Base-by-base conservation (phyloP, 2,797 vertebrate species). In the Manis crassicaudata region DNA sequence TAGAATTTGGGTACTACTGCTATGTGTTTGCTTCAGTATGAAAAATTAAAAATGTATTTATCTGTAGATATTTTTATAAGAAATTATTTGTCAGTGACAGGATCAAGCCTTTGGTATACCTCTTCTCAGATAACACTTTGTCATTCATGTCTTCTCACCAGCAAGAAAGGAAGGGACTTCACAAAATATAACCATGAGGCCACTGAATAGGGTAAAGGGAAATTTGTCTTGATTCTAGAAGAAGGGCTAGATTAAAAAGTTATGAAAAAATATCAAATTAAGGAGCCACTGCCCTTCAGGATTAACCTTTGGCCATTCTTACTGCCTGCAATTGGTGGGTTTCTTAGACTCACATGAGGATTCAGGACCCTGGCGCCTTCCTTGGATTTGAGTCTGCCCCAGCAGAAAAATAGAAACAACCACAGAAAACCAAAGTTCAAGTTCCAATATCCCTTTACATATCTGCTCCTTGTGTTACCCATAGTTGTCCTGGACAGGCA, bases 171-270 rank as follows among this genome's bases (percentile, higher is more conserved):
- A 80, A 82, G 58, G 16, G 73, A 56, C 43, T 72, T 92, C 52
- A 20, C 8, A 85, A 91, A 93, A 82, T 60, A 3, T 52, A 76
- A 76, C 3, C 10, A 50, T 76, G 81, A 91, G 27, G 3, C 16
- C 2, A 25, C 32, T 60, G 23, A 79, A 23, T 7, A 56, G 11
- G 14, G 40, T 58, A 68, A 68, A 46, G 29, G 25, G 21, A 50
- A 90, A 52, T 91, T 56, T 72, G 9, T 58, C 65, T 91, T 88
- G 54, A 43, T 81, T 92, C 23, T 84, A 76, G 50, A 92, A 62
- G 35, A 56, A 62, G 11, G 35, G 40, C 27, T 52, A 72, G 20
- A 68, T 67, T 3, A 56, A 95, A 88, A 62, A 35, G 5, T 88
- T 76, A 35, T 13, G 23, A 32, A 70, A 84, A 88, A 90, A 72